Evolutionary conservation across 1,140 invertebrate species (phyloP).

Genomic region (Lasaia peninsularis): DNA sequence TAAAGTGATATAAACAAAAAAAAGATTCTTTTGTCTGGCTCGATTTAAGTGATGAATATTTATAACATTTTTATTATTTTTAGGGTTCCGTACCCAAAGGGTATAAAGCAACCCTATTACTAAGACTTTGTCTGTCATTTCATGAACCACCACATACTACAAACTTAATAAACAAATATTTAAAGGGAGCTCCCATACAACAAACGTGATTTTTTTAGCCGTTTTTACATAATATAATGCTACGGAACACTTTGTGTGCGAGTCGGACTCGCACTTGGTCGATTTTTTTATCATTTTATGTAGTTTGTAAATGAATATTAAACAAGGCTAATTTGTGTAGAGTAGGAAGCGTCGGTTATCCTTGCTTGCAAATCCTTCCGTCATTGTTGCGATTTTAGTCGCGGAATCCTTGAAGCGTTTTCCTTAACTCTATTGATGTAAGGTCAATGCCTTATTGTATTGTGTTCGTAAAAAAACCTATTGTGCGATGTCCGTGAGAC

Average conservation of each 20-base stretch:
- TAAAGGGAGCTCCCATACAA: no score
- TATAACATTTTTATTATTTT: no score
- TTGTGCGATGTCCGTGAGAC: no score
- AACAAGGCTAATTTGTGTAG: constrained; percentile 4
- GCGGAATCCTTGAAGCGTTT: constrained; percentile 7
- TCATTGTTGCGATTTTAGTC: constrained; percentile 11
- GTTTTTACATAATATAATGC: no score
- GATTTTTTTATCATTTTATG: background rate
- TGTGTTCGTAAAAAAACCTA: no score
- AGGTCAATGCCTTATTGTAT: background rate
- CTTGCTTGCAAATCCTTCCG: constrained; percentile 5
- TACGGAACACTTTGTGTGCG: no score
- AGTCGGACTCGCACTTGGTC: no score
- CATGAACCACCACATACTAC: background rate
- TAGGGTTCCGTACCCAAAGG: no score
- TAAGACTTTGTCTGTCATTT: background rate
- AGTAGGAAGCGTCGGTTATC: constrained; percentile 1
- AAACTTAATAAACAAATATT: background rate
- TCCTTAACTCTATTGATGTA: background rate
- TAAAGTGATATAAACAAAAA: no score
- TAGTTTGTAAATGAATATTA: constrained; percentile 7
- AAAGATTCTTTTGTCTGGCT: no score
- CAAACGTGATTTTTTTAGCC: no score
- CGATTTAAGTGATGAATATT: no score
- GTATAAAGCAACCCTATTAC: background rate